Evolutionary conservation across 2,113 vertebrate species (phyloP).

Genomic region (Bungarus multicinctus): DNA sequence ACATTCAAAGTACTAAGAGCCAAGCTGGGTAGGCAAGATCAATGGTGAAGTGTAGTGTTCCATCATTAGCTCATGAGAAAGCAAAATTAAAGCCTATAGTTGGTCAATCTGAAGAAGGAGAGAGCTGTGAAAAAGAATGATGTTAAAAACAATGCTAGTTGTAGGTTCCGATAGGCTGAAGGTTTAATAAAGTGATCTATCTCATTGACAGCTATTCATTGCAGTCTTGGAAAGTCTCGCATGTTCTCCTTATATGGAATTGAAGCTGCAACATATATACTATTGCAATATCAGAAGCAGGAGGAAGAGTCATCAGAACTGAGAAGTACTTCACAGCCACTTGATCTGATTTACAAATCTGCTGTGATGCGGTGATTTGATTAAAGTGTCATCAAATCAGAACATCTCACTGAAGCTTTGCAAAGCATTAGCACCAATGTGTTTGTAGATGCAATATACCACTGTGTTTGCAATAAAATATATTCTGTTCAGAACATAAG

Average conservation of each 20-base stretch:
- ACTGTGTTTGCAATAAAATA: neutral
- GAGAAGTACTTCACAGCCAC: neutral
- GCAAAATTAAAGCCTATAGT: neutral
- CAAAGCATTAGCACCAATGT: neutral
- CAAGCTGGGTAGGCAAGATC: neutral
- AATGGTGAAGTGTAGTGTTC: neutral
- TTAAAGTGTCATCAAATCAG: neutral
- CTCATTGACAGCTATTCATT: neutral
- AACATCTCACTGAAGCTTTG: neutral
- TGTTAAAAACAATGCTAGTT: neutral
- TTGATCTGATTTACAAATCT: neutral
- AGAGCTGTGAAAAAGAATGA: neutral
- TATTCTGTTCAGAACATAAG: neutral
- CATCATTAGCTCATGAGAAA: neutral
- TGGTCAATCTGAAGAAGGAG: neutral
- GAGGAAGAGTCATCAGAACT: neutral
- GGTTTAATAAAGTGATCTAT: neutral
- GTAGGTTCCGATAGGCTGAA: neutral
- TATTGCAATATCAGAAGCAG: neutral
- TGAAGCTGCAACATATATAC: neutral
- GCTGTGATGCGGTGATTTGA: neutral
- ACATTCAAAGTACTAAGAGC: neutral
- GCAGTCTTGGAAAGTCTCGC: neutral
- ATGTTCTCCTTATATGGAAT: neutral
- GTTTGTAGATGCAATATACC: neutral